A percentile compares a stretch with the other conserved stretches of the same genome.
These are phyloP conservation scores for Melieria picta DNA, from an alignment of 2,888 invertebrate genomes.

Conservation along the genomic window DNA sequence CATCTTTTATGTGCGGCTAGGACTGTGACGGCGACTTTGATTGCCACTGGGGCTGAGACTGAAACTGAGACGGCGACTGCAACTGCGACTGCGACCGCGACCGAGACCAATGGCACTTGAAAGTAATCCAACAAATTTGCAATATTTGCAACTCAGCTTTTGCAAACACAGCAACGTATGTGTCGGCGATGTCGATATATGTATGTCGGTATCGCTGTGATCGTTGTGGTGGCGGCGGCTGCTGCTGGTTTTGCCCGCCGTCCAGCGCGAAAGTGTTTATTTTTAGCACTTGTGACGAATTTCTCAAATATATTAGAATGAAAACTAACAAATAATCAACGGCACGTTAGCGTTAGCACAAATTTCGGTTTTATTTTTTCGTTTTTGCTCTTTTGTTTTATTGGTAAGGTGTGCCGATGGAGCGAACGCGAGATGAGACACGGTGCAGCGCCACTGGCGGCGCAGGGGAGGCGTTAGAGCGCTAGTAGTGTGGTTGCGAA, in stretches of 20 bases:
- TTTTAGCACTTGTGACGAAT: conserved; percentile 45
- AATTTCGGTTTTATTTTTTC: too few species aligned
- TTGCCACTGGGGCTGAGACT: neutral
- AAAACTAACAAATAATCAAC: conserved; percentile 17
- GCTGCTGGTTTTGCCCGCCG: neutral
- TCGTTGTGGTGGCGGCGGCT: too few species aligned
- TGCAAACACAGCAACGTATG: neutral
- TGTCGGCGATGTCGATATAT: neutral
- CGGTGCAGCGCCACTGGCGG: too few species aligned
- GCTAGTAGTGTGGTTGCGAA: too few species aligned
- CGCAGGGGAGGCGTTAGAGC: too few species aligned
- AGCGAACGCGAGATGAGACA: too few species aligned
- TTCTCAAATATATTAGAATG: conserved; percentile 23
- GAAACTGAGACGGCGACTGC: neutral
- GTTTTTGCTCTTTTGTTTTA: too few species aligned
- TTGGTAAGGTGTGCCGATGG: too few species aligned
- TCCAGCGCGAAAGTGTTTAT: conserved; percentile 31
- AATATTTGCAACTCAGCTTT: neutral
- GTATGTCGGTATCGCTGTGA: too few species aligned
- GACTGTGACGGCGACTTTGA: neutral
- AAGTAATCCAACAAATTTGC: conserved; percentile 4
- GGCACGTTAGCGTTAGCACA: too few species aligned
- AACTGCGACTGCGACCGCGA: neutral
- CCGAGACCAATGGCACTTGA: neutral
- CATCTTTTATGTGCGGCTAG: conserved; percentile 51